These are phyloP conservation scores for Temnothorax curvispinosus DNA, from an alignment of 1,140 invertebrate species.

Conservation along the genomic window DNA sequence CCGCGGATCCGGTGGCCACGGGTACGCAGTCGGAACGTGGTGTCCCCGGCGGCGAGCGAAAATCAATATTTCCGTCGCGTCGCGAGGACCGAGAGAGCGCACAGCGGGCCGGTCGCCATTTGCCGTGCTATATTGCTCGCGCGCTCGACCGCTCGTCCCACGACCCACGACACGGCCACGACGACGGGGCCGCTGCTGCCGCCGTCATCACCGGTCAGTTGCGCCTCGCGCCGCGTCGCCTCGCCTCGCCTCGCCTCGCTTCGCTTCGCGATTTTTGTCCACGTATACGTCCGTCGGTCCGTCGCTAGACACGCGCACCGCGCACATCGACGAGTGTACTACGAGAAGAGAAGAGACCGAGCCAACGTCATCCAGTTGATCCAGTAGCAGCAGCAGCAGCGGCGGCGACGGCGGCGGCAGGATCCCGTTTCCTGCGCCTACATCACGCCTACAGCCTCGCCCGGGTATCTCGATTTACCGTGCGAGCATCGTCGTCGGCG, in stretches of 20 bases:
- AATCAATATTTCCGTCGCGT: conserved; percentile 56
- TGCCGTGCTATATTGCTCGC: conserved; percentile 23
- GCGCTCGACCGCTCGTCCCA: neutral
- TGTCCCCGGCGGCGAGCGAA: conserved; percentile 47
- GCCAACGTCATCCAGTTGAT: neutral
- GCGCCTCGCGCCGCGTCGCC: conserved; percentile 1
- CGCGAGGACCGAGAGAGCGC: neutral
- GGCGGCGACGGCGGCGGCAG: neutral
- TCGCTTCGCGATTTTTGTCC: neutral
- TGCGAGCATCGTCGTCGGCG: conserved; percentile 48
- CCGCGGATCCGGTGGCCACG: conserved; percentile 27
- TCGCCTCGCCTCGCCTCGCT: neutral
- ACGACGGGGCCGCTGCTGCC: neutral
- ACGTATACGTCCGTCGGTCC: neutral
- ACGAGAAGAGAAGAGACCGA: neutral
- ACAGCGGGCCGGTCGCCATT: conserved; percentile 31
- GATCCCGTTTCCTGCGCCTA: neutral
- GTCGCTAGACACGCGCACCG: conserved; percentile 7
- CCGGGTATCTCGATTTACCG: conserved; percentile 64
- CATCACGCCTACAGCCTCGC: neutral
- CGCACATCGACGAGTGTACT: neutral
- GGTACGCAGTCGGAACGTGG: conserved; percentile 21
- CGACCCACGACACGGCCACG: neutral
- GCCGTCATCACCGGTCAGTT: conserved; percentile 20
- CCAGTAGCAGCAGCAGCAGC: neutral